phyloP scores from a whole-genome alignment of 2,113 vertebrate species.

The Regulus satrapa region DNA sequence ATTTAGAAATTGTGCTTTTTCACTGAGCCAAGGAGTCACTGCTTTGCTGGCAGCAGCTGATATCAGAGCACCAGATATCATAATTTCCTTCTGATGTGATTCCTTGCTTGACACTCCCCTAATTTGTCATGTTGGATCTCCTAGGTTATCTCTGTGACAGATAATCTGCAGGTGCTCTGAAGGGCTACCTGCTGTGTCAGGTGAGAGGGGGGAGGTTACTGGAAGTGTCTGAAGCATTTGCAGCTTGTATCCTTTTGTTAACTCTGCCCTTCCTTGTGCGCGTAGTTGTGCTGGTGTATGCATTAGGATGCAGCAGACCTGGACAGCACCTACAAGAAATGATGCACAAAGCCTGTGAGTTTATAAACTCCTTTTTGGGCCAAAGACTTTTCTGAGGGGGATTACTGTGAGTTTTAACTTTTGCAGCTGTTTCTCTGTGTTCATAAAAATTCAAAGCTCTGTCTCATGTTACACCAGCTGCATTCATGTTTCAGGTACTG shows the following conservation, averaged over 20 bases:
- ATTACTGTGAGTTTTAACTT: conserved; percentile 19
- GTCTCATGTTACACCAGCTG: conserved; percentile 1
- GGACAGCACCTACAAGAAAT: background rate
- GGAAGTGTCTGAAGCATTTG: background rate
- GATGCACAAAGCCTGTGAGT: conserved; percentile 15
- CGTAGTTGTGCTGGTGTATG: background rate
- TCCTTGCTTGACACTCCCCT: background rate
- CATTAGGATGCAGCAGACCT: background rate
- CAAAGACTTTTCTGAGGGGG: background rate
- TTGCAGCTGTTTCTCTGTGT: conserved; percentile 46
- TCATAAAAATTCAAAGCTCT: background rate
- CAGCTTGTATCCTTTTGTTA: background rate
- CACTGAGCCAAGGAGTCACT: background rate
- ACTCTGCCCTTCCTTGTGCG: background rate
- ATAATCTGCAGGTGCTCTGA: background rate
- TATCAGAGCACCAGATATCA: background rate
- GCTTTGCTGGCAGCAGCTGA: background rate
- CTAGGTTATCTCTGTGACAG: background rate
- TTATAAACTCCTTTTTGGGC: conserved; percentile 19
- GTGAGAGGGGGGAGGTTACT: background rate
- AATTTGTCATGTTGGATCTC: background rate
- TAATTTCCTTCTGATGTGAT: background rate
- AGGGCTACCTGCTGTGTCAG: background rate
- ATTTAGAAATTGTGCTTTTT: background rate
- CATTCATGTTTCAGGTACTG: background rate